Conservation (phyloP, 2,797 vertebrate species). For the Tapirus indicus region DNA sequence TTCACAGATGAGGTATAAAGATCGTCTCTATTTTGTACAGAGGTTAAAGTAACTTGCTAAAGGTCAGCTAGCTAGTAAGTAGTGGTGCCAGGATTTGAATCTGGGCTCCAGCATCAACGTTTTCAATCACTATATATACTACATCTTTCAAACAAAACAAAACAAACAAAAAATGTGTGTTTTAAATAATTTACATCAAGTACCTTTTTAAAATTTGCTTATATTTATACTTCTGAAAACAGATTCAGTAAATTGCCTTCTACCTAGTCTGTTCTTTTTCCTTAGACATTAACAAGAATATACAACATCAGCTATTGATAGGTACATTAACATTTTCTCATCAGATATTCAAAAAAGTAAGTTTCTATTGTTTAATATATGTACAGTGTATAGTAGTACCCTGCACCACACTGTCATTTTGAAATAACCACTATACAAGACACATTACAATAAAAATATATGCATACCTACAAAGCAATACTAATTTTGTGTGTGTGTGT, state of each 20-base stretch:
- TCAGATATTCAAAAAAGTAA: not conserved
- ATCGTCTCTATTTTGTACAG: not conserved
- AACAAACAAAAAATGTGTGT: not conserved
- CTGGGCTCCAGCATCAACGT: not conserved
- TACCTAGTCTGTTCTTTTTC: not conserved
- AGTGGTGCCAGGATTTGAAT: constrained; percentile 17
- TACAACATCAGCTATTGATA: constrained; percentile 23
- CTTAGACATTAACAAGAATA: constrained; percentile 18
- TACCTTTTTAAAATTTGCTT: not conserved
- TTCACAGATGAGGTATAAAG: not conserved
- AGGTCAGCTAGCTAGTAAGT: not conserved
- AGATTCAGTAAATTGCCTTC: not conserved
- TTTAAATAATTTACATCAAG: constrained; percentile 20
- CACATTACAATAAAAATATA: not conserved
- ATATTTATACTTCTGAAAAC: not conserved
- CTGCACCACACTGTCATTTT: not conserved
- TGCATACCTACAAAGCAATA: not conserved
- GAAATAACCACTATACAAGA: constrained; percentile 15
- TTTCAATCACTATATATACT: constrained; percentile 5
- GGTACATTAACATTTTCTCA: not conserved
- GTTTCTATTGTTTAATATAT: not conserved
- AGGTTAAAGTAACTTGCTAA: not conserved
- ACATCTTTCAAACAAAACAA: constrained; percentile 51
- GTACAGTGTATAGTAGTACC: not conserved
- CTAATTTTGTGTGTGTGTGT: not conserved